A percentile compares a stretch with the other conserved stretches of the same genome.
phyloP scores from a whole-genome alignment of 2,888 invertebrate species.

The Marronus borbonicus region DNA sequence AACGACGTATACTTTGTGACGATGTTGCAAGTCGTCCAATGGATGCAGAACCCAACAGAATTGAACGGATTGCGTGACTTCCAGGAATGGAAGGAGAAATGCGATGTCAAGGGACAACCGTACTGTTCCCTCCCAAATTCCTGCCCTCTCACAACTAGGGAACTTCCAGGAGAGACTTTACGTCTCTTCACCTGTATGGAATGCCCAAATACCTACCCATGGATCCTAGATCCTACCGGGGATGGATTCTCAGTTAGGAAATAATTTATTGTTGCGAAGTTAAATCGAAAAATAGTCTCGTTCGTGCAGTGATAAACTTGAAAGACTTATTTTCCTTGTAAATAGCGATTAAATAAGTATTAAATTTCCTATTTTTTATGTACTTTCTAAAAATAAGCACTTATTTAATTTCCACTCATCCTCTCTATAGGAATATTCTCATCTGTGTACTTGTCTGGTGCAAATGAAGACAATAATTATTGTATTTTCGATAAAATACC shows the following conservation, averaged over 20 bases:
- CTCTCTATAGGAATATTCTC: slow-evolving; percentile 5
- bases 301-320: slow-evolving; percentile 44
- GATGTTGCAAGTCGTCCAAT: slow-evolving; percentile 90
- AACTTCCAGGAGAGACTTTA: slow-evolving; percentile 92
- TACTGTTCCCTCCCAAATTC: slow-evolving; percentile 94
- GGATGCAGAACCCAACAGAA: slow-evolving; percentile 97
- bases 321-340: slow-evolving; percentile 48
- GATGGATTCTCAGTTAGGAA: slow-evolving; percentile 91
- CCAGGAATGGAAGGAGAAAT: slow-evolving; percentile 96
- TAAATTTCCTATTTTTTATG: slow-evolving; percentile 46
- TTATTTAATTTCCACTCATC: slow-evolving; percentile 41
- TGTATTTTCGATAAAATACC: slow-evolving; percentile 18
- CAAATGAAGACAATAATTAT: background rate
- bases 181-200: slow-evolving; percentile 96
- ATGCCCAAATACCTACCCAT: slow-evolving; percentile 95
- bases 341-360: slow-evolving; percentile 50
- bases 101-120: slow-evolving; percentile 94
- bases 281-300: slow-evolving; percentile 18
- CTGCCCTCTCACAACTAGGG: slow-evolving; percentile 90
- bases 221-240: slow-evolving; percentile 95
- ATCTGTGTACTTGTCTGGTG: slow-evolving; percentile 31
- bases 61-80: slow-evolving; percentile 89
- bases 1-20: slow-evolving; percentile 96
- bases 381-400: slow-evolving; percentile 25
- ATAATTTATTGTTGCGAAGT: slow-evolving; percentile 70